A percentile compares a stretch with the other conserved stretches of the same genome.
Conservation (phyloP, 2,888 invertebrate genomes). For the Lithodes maja region DNA sequence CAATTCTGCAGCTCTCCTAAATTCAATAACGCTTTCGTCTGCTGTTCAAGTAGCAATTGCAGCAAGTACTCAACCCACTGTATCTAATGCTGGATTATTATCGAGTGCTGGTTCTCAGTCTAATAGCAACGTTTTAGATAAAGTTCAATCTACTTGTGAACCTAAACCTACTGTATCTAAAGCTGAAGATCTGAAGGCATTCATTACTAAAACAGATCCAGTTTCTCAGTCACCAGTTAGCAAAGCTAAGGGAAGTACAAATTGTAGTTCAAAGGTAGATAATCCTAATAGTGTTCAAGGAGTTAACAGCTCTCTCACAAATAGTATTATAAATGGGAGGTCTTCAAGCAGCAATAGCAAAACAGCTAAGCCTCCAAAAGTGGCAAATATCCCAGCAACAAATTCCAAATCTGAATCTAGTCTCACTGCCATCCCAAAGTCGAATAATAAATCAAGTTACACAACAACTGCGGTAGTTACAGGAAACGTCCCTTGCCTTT, state of each 20-base stretch:
- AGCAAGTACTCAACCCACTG: neutral
- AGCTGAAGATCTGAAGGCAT: constrained; percentile 21
- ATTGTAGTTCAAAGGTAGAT: constrained; percentile 52
- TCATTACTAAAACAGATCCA: constrained; percentile 25
- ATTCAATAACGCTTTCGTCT: constrained; percentile 41
- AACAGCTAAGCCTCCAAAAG: constrained; percentile 30
- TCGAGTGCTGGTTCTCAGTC: neutral
- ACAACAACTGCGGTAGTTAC: constrained; percentile 18
- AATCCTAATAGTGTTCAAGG: constrained; percentile 47
- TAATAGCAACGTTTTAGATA: neutral
- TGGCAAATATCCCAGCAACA: constrained; percentile 13
- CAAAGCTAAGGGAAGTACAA: constrained; percentile 61
- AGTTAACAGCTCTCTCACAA: constrained; percentile 16
- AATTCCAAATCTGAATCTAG: constrained; percentile 41
- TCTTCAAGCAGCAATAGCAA: constrained; percentile 26
- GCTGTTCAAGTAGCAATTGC: constrained; percentile 21
- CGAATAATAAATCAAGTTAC: constrained; percentile 2
- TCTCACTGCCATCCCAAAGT: neutral
- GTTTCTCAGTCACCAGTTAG: neutral
- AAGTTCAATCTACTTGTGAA: neutral
- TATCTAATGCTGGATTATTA: neutral
- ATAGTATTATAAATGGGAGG: constrained; percentile 25
- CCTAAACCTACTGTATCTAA: constrained; percentile 4
- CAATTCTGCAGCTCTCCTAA: neutral
- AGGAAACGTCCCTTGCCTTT: constrained; percentile 19